These are phyloP conservation scores for Leptinotarsa rubiginosa DNA, from an alignment of 2,888 invertebrate species.

Conservation along the genomic window DNA sequence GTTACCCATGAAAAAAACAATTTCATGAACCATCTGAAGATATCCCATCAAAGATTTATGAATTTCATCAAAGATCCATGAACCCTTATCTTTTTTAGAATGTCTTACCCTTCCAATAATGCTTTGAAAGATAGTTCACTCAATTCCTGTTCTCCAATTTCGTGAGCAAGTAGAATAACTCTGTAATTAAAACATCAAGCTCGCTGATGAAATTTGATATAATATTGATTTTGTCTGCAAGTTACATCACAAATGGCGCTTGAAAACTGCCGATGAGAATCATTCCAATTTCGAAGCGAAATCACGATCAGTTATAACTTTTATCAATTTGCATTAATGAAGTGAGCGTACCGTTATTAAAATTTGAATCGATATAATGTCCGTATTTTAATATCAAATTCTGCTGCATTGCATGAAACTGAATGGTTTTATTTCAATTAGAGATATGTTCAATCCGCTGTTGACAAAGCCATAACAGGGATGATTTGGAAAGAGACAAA, in stretches of 20 bases:
- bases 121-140: background rate
- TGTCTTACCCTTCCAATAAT: too few species aligned
- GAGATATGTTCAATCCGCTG: slow-evolving; percentile 30
- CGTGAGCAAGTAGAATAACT: background rate
- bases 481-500: background rate
- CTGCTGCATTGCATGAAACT: slow-evolving; percentile 37
- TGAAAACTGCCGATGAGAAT: slow-evolving; percentile 10
- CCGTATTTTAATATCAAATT: slow-evolving; percentile 40
- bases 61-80: too few species aligned
- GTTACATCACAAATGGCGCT: slow-evolving; percentile 1
- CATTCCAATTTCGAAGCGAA: slow-evolving; percentile 36
- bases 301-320: slow-evolving; percentile 42
- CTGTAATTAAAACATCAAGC: background rate
- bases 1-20: too few species aligned
- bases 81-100: too few species aligned
- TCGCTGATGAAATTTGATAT: background rate
- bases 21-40: too few species aligned
- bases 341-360: slow-evolving; percentile 40
- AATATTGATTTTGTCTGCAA: slow-evolving; percentile 8
- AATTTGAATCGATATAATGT: slow-evolving; percentile 41
- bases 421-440: slow-evolving; percentile 37
- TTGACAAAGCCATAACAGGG: slow-evolving; percentile 10
- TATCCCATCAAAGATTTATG: too few species aligned
- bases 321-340: slow-evolving; percentile 43
- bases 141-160: background rate